A percentile compares a stretch with the other conserved stretches of the same genome.
Conservation (phyloP, 2,797 vertebrate genomes). For the Acanthurus leucopareius region DNA sequence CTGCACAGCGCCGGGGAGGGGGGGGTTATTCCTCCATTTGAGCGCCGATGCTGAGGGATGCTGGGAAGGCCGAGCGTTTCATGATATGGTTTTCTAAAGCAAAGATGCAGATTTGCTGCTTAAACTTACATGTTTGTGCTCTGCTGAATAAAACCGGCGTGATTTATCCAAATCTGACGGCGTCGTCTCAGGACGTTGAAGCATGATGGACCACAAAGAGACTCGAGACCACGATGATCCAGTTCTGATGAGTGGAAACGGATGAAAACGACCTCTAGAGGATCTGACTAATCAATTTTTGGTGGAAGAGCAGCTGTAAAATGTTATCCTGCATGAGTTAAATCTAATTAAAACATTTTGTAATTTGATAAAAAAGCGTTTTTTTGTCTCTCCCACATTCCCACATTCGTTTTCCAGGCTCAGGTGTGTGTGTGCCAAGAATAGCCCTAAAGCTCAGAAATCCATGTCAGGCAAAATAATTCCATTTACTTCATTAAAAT, state of each 20-base stretch:
- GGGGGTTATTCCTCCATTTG: neutral
- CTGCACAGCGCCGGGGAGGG: slow-evolving; percentile 2
- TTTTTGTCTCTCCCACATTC: neutral
- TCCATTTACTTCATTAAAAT: slow-evolving; percentile 60
- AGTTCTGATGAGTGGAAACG: neutral
- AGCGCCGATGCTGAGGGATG: neutral
- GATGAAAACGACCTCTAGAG: no score
- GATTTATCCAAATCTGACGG: neutral
- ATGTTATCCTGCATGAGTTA: neutral
- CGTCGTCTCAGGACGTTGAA: neutral
- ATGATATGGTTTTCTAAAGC: neutral
- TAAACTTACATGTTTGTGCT: neutral
- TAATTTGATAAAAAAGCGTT: neutral
- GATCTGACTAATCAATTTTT: neutral
- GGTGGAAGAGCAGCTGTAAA: neutral
- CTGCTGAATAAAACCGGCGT: neutral
- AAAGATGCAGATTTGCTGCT: neutral
- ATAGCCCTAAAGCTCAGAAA: slow-evolving; percentile 13
- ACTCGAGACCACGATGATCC: neutral
- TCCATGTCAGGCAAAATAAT: slow-evolving; percentile 45
- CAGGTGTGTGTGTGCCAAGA: neutral
- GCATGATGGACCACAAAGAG: neutral
- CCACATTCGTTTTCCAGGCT: slow-evolving; percentile 15
- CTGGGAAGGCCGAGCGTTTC: neutral
- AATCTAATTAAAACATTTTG: neutral